Conservation (phyloP, 64 coral and sea anemone species). For the Orbicella faveolata region DNA sequence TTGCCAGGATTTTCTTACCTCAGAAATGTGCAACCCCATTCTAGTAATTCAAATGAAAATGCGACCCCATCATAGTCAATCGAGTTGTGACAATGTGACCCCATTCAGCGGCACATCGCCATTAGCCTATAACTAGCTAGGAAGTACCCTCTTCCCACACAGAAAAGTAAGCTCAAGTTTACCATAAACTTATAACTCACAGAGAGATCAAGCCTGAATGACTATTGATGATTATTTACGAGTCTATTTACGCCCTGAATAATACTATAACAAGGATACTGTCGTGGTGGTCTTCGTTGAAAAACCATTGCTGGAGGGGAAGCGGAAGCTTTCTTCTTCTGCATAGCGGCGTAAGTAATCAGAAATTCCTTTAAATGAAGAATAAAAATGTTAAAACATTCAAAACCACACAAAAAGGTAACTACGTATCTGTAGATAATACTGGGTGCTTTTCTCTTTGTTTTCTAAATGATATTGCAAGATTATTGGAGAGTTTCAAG, state of each 20-base stretch:
- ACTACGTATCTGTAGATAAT: not conserved
- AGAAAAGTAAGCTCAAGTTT: too few relatives aligned
- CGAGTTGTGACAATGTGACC: too few relatives aligned
- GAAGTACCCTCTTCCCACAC: too few relatives aligned
- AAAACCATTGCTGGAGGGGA: conserved; percentile 56
- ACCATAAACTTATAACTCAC: too few relatives aligned
- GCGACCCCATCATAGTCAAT: too few relatives aligned
- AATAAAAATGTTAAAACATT: conserved; percentile 56
- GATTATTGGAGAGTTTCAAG: too few relatives aligned
- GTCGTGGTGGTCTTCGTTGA: conserved; percentile 45
- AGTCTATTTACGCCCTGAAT: not conserved
- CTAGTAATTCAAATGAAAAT: too few relatives aligned
- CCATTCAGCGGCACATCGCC: too few relatives aligned
- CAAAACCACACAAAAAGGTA: conserved; percentile 36
- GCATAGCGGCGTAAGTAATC: conserved; percentile 82
- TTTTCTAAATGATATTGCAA: too few relatives aligned
- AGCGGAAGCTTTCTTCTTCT: conserved; percentile 82
- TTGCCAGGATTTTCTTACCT: too few relatives aligned
- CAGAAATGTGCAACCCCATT: too few relatives aligned
- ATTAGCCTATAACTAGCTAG: too few relatives aligned
- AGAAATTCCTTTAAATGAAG: conserved; percentile 57
- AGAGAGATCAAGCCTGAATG: not conserved
- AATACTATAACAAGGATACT: conserved; percentile 65
- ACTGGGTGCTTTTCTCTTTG: not conserved
- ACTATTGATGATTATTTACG: not conserved